phyloP scores from a whole-genome alignment of 64 coral and sea anemone species.

The Pocillopora verrucosa region DNA sequence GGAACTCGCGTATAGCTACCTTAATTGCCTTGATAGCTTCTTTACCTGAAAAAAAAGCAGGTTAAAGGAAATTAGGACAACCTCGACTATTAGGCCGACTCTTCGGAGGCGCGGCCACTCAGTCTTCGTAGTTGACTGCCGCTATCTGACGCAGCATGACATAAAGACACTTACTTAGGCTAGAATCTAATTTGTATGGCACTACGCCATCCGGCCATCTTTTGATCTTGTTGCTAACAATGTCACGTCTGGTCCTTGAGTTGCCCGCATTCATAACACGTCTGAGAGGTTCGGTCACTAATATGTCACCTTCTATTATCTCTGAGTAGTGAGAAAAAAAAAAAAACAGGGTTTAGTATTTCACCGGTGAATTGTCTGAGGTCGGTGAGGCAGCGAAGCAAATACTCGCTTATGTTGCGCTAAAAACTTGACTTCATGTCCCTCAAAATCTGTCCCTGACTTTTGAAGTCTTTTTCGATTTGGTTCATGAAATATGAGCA shows the following conservation, averaged over 20 bases:
- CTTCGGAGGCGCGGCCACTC: not conserved
- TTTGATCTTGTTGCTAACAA: slow-evolving; percentile 36
- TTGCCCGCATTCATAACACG: not conserved
- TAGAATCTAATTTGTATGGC: slow-evolving; percentile 22
- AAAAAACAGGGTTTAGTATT: not conserved
- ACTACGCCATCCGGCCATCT: slow-evolving; percentile 54
- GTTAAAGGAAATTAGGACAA: not conserved
- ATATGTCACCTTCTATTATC: slow-evolving; percentile 61
- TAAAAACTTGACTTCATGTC: no score
- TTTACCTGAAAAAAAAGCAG: slow-evolving; percentile 8
- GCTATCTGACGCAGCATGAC: not conserved
- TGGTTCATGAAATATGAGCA: not conserved
- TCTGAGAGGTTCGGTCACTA: slow-evolving; percentile 36
- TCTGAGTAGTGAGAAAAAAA: slow-evolving; percentile 17
- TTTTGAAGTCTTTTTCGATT: no score
- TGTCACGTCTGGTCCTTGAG: slow-evolving; percentile 41
- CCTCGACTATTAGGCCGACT: not conserved
- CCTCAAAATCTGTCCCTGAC: no score
- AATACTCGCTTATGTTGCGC: no score
- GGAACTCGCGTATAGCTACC: slow-evolving; percentile 53
- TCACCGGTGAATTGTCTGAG: no score
- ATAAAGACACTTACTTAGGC: slow-evolving; percentile 27
- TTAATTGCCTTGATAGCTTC: slow-evolving; percentile 18
- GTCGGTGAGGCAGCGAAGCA: no score
- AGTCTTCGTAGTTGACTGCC: not conserved